A percentile compares a stretch with the other conserved stretches of the same genome.
These are phyloP conservation scores for Cyprinodon diabolis DNA, from an alignment of 2,797 vertebrate genomes.

Conservation along the genomic window DNA sequence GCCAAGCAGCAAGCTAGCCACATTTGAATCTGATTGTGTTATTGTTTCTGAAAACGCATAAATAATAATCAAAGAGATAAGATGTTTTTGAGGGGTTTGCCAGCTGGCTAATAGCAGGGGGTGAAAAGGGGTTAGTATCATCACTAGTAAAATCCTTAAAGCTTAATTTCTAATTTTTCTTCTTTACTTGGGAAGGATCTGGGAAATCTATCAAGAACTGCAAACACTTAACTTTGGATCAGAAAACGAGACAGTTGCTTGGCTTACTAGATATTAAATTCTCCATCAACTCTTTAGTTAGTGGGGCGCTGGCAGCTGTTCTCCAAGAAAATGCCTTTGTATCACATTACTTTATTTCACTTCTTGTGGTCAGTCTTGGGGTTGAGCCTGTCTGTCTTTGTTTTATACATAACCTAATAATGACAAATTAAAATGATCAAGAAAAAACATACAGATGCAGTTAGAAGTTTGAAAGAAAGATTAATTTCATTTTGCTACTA, in stretches of 20 bases:
- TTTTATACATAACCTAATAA: slow-evolving; percentile 48
- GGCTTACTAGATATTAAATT: slow-evolving; percentile 70
- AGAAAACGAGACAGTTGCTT: slow-evolving; percentile 50
- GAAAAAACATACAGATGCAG: slow-evolving; percentile 11
- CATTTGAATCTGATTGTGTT: slow-evolving; percentile 38
- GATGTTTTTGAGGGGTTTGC: slow-evolving; percentile 34
- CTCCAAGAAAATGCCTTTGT: slow-evolving; percentile 63
- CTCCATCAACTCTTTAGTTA: slow-evolving; percentile 66
- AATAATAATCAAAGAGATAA: slow-evolving; percentile 57
- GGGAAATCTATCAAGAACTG: slow-evolving; percentile 47
- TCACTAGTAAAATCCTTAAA: slow-evolving; percentile 10
- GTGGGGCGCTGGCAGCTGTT: slow-evolving; percentile 72
- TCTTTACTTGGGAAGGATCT: slow-evolving; percentile 25
- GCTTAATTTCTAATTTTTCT: slow-evolving; percentile 18
- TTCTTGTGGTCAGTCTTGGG: slow-evolving; percentile 67
- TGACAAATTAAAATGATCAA: slow-evolving; percentile 25
- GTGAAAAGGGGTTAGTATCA: slow-evolving; percentile 36
- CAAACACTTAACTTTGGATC: slow-evolving; percentile 49
- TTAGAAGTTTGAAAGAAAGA: slow-evolving; percentile 13
- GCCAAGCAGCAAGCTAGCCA: slow-evolving; percentile 19
- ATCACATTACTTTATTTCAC: slow-evolving; percentile 68
- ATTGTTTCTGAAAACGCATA: slow-evolving; percentile 54
- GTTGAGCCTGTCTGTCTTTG: slow-evolving; percentile 64
- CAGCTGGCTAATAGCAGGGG: slow-evolving; percentile 27
- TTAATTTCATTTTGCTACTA: not conserved